Evolutionary conservation across 2,888 invertebrate species (phyloP), one percentile per base, ranked within the genome.

Genomic region (Brenthis ino): DNA sequence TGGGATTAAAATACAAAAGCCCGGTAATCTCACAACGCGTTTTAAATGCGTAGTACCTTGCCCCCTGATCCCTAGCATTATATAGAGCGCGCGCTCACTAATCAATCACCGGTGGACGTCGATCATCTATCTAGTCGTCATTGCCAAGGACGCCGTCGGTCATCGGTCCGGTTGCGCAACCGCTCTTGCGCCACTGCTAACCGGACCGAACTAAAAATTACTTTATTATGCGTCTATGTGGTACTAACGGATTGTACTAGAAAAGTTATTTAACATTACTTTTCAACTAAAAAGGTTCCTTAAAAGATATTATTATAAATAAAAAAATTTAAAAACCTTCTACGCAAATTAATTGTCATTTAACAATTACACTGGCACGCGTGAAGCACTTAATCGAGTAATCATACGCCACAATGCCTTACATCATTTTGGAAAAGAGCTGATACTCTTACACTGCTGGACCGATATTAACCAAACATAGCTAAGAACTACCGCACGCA

Each of bases 101-200:
- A 72, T 72, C 72, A 72, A 72, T 72, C 72, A 70, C 48, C 67
- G 63, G 50, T 55, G 37, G 64, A 57, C 53, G 70, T 63, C 65
- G 64, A 57, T 50, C 65, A 50, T 60, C 56, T 56, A 67, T 67
- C 67, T 55, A 24, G 57, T 63, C 70, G 56, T 65, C 72, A 69
- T 63, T 67, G 72, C 70, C 70, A 72, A 72, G 72, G 72, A 65
- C 72, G 69, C 64, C 37, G 64, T 57, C 70, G 72, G 65, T 70
- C 72, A 65, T 57, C 69, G 67, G 67, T 65, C 68, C 57, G 67
- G 69, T 70, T 67, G 67, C 61, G 65, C 64, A 70, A 70, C 70
- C 48, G 28, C 60, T 48, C 57, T 61, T 50, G 67, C 48, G 67
- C 53, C 37, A 53, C 16, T 20, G 20, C 53, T 51, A 53, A 37